Evolutionary conservation across 2,797 vertebrate genomes (phyloP).

Genomic region (Thamnophis elegans): DNA sequence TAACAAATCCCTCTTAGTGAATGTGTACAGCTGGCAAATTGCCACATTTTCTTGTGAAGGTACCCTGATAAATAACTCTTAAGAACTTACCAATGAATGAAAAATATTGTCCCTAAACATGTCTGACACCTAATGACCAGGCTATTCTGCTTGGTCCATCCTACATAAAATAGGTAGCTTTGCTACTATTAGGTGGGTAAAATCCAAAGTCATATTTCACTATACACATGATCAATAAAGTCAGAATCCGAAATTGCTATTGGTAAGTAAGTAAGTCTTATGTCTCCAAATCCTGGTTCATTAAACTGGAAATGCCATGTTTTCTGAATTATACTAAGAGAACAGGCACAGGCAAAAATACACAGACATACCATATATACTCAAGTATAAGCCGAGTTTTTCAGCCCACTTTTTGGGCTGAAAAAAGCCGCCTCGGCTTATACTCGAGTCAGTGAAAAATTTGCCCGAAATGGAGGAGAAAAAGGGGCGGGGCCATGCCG

Average conservation of each 20-base stretch:
- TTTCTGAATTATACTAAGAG: background rate
- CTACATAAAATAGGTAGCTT: background rate
- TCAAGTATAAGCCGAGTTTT: no score
- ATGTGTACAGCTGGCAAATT: background rate
- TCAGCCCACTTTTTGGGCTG: no score
- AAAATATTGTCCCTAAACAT: background rate
- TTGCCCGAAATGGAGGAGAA: no score
- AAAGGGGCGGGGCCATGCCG: no score
- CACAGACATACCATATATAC: no score
- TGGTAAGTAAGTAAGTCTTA: background rate
- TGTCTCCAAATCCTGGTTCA: background rate
- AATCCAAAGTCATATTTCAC: background rate
- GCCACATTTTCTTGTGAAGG: background rate
- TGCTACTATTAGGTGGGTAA: background rate
- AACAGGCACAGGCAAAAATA: background rate
- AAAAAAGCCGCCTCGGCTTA: no score
- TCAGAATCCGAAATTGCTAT: background rate
- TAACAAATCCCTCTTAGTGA: background rate
- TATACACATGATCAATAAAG: background rate
- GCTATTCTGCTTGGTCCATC: background rate
- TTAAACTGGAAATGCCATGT: background rate
- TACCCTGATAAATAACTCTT: background rate
- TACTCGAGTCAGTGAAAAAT: no score
- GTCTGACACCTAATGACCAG: background rate
- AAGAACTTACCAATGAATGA: background rate